A percentile compares a stretch with the other conserved stretches of the same genome.
phyloP scores from a whole-genome alignment of 2,888 invertebrate species.

The Chymomyza amoena region DNA sequence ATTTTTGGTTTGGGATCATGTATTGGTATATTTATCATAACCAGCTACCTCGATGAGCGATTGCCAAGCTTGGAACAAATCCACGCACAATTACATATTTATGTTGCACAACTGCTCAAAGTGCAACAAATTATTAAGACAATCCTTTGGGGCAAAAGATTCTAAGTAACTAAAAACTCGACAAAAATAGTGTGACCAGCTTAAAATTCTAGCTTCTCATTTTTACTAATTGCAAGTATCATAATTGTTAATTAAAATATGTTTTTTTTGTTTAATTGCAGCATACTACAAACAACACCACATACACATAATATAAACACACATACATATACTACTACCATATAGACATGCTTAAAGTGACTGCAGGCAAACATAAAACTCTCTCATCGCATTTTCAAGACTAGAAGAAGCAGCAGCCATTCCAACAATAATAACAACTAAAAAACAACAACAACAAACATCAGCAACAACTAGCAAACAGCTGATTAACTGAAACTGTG shows the following conservation, averaged over 20 bases:
- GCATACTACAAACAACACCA: conserved; percentile 38
- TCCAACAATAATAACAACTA: neutral
- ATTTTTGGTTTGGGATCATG: no score
- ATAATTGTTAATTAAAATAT: neutral
- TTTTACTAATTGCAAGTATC: neutral
- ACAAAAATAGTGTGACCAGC: neutral
- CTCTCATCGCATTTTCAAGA: conserved; percentile 30
- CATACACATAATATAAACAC: conserved; percentile 6
- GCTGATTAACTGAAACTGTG: neutral
- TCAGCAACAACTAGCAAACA: neutral
- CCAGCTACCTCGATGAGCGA: no score
- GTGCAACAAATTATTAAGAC: no score
- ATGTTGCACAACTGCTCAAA: no score
- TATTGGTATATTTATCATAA: no score
- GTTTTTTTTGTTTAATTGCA: conserved; percentile 1
- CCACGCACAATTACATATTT: no score
- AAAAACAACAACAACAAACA: conserved; percentile 22
- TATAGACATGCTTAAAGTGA: neutral
- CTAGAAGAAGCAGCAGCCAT: neutral
- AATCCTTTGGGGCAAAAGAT: no score
- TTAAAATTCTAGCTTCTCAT: no score
- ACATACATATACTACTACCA: neutral
- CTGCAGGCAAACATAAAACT: neutral
- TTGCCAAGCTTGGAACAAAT: no score
- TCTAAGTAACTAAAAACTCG: no score